These are phyloP conservation scores for Platycheirus rosarum DNA, from an alignment of 2,888 invertebrate species.

Conservation along the genomic window DNA sequence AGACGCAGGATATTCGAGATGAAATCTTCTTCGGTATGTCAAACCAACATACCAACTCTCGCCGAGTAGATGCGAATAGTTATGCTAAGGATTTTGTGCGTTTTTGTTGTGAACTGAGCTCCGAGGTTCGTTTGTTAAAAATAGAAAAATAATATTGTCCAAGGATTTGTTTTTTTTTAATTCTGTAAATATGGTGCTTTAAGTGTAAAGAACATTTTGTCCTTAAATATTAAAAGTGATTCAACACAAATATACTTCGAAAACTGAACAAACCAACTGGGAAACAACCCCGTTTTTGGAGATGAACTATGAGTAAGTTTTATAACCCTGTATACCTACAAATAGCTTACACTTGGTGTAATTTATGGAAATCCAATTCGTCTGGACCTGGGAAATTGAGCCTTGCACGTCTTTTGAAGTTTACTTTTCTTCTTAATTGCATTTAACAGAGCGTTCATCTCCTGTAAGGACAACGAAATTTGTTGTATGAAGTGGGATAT, in stretches of 20 bases:
- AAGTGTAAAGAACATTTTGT: too few species aligned
- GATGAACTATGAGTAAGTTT: slow-evolving; percentile 73
- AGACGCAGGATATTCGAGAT: slow-evolving; percentile 49
- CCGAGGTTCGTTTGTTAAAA: slow-evolving; percentile 19
- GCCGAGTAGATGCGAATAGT: slow-evolving; percentile 47
- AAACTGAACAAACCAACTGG: slow-evolving; percentile 15
- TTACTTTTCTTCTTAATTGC: slow-evolving; percentile 49
- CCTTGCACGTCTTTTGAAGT: slow-evolving; percentile 19
- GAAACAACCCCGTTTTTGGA: slow-evolving; percentile 44
- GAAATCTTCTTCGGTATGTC: slow-evolving; percentile 53
- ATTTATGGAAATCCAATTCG: slow-evolving; percentile 71
- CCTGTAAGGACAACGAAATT: slow-evolving; percentile 40
- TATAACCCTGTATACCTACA: slow-evolving; percentile 12
- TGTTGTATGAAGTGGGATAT: not conserved
- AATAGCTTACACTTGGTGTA: slow-evolving; percentile 35
- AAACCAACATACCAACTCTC: slow-evolving; percentile 65
- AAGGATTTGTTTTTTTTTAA: not conserved
- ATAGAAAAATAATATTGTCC: slow-evolving; percentile 10
- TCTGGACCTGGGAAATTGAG: slow-evolving; percentile 43
- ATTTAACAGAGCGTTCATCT: slow-evolving; percentile 65
- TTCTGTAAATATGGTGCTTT: slow-evolving; percentile 22
- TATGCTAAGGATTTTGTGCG: slow-evolving; percentile 54
- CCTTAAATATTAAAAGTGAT: too few species aligned
- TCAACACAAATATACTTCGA: not conserved
- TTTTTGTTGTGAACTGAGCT: slow-evolving; percentile 57